phyloP scores from a whole-genome alignment of 1,140 invertebrate species.

The Drosophila azteca region DNA sequence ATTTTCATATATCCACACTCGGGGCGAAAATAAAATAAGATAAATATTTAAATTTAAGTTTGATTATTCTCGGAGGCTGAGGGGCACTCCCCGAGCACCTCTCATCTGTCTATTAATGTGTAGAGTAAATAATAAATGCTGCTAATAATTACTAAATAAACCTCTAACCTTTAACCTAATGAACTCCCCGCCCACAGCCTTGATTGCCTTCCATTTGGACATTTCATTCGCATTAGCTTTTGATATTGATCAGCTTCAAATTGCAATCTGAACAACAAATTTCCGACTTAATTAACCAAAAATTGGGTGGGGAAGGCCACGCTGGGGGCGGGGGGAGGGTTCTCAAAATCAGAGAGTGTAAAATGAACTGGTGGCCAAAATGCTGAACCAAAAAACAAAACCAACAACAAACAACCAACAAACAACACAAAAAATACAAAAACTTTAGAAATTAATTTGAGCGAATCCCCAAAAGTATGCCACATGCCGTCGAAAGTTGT shows the following conservation, averaged over 20 bases:
- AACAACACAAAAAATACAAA: slow-evolving; percentile 11
- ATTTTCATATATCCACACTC: too few species aligned
- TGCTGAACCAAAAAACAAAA: slow-evolving; percentile 3
- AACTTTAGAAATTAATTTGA: slow-evolving; percentile 45
- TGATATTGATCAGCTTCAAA: slow-evolving; percentile 24
- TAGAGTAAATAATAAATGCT: too few species aligned
- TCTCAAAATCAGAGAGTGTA: slow-evolving; percentile 36
- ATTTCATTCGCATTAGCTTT: slow-evolving; percentile 27
- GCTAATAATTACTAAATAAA: too few species aligned
- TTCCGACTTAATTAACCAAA: slow-evolving; percentile 50
- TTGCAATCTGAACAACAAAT: neutral
- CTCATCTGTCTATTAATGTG: too few species aligned
- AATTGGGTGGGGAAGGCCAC: too few species aligned
- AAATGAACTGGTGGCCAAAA: slow-evolving; percentile 37
- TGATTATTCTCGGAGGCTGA: too few species aligned
- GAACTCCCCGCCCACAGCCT: too few species aligned
- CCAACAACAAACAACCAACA: slow-evolving; percentile 2
- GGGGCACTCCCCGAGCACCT: too few species aligned
- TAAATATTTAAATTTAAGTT: too few species aligned
- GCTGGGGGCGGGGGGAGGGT: neutral
- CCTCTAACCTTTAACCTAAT: too few species aligned
- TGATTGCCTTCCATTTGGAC: neutral
- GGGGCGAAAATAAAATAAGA: too few species aligned
- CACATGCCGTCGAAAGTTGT: slow-evolving; percentile 47
- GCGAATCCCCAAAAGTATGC: slow-evolving; percentile 49